A percentile compares a stretch with the other conserved stretches of the same genome.
These are phyloP conservation scores for Lasioglossum marginatum DNA, from an alignment of 2,888 invertebrate genomes.

Conservation along the genomic window DNA sequence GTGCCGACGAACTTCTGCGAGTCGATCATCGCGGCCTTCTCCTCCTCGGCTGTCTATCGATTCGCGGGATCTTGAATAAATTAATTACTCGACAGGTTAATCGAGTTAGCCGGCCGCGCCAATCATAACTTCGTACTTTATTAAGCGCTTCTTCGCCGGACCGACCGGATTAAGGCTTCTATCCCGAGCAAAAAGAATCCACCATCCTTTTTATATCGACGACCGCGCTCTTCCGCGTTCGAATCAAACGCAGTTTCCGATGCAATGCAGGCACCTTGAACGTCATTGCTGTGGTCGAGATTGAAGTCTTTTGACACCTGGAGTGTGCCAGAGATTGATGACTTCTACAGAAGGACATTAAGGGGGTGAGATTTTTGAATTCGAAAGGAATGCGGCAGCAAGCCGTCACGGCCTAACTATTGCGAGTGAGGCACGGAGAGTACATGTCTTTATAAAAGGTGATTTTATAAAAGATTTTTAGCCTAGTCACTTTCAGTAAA, in stretches of 20 bases:
- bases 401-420: too few relatives aligned
- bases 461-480: too few relatives aligned
- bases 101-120: constrained; percentile 73
- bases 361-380: not conserved
- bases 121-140: constrained; percentile 71
- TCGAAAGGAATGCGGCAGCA: too few relatives aligned
- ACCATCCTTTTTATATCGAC: not conserved
- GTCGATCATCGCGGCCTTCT: constrained; percentile 50
- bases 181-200: constrained; percentile 13
- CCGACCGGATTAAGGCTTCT: constrained; percentile 29
- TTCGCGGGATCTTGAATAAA: constrained; percentile 74
- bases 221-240: not conserved
- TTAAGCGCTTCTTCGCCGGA: constrained; percentile 44
- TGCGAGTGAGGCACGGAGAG: too few relatives aligned
- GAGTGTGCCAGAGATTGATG: not conserved
- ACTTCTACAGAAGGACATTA: not conserved
- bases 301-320: not conserved
- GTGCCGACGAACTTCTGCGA: constrained; percentile 51
- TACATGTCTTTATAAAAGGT: too few relatives aligned
- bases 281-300: not conserved
- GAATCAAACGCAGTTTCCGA: not conserved
- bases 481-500: not conserved
- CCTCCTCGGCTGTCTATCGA: constrained; percentile 65
- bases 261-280: not conserved
- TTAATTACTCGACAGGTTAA: constrained; percentile 77